Percentiles rank a stretch among this genome's conserved stretches.
phyloP scores from a whole-genome alignment of 1,140 invertebrate genomes.

The Trichomalopsis sarcophagae region DNA sequence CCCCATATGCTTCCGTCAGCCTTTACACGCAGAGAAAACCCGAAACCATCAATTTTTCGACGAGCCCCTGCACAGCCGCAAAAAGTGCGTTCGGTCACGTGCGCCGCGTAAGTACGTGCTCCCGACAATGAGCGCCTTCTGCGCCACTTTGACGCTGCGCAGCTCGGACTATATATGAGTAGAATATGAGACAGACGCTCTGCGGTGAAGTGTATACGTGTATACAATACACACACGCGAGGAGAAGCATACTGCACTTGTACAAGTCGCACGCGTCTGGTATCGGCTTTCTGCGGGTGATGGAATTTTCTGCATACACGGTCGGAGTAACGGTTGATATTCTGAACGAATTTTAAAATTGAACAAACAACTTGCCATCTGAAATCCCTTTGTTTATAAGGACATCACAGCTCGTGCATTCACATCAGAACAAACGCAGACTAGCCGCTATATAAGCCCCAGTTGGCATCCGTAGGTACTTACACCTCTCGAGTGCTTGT shows the following conservation, averaged over 20 bases:
- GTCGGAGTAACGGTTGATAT: too few relatives aligned
- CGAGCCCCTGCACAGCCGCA: neutral
- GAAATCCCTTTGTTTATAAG: too few relatives aligned
- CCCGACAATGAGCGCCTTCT: neutral
- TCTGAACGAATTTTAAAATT: too few relatives aligned
- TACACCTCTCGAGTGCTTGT: neutral
- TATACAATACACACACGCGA: neutral
- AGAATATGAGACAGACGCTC: neutral
- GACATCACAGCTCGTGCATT: too few relatives aligned
- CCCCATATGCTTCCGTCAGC: neutral
- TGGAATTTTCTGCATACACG: too few relatives aligned
- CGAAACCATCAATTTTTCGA: neutral
- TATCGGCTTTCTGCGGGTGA: neutral
- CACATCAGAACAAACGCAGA: too few relatives aligned
- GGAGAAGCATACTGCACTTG: conserved; percentile 5
- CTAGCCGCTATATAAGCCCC: too few relatives aligned
- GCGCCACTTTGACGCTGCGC: neutral
- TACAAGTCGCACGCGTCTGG: neutral
- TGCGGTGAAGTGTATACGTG: neutral
- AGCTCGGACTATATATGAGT: neutral
- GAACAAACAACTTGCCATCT: too few relatives aligned
- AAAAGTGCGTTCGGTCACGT: conserved; percentile 11
- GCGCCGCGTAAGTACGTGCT: neutral
- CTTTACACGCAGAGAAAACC: too few relatives aligned
- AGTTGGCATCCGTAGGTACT: neutral